Percentiles rank a stretch among this genome's conserved stretches.
These are phyloP conservation scores for Nesometra sesokonis DNA, from an alignment of 35 echinoderm and acorn worm genomes.

Conservation along the genomic window DNA sequence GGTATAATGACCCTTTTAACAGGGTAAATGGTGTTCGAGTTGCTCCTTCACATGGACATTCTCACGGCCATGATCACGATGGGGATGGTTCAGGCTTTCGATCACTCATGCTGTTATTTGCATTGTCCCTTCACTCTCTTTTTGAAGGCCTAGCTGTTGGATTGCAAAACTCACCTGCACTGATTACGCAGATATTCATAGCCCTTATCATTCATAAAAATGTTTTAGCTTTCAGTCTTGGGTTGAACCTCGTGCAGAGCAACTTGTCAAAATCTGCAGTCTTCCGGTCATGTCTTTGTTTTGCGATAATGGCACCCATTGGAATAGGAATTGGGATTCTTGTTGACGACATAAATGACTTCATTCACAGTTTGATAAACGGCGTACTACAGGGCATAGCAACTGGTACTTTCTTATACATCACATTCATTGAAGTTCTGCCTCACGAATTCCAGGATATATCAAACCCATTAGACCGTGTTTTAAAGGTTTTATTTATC, in stretches of 20 bases:
- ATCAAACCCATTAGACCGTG: constrained; percentile 38
- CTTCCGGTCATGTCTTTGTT: constrained; percentile 52
- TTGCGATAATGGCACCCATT: constrained; percentile 74
- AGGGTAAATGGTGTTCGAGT: background rate
- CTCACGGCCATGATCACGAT: background rate
- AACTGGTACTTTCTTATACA: constrained; percentile 87
- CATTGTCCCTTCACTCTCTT: constrained; percentile 70
- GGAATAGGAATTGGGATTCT: constrained; percentile 60
- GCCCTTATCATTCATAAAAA: constrained; percentile 85
- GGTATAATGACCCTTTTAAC: background rate
- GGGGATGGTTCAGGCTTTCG: constrained; percentile 34
- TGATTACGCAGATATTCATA: constrained; percentile 46
- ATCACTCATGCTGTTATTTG: constrained; percentile 49
- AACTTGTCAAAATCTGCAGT: constrained; percentile 31
- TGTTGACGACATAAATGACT: constrained; percentile 20
- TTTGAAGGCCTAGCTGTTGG: constrained; percentile 88
- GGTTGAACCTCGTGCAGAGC: constrained; percentile 70
- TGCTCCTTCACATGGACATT: background rate
- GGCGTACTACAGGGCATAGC: constrained; percentile 70
- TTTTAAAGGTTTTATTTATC: constrained; percentile 69
- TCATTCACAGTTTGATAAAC: constrained; percentile 46
- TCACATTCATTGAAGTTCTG: constrained; percentile 93
- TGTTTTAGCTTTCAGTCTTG: constrained; percentile 81
- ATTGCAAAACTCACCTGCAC: constrained; percentile 18
- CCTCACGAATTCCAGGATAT: constrained; percentile 58